A percentile compares a stretch with the other conserved stretches of the same genome.
Evolutionary conservation across 2,888 invertebrate species (phyloP).

Genomic region (Phlogophora meticulosa): DNA sequence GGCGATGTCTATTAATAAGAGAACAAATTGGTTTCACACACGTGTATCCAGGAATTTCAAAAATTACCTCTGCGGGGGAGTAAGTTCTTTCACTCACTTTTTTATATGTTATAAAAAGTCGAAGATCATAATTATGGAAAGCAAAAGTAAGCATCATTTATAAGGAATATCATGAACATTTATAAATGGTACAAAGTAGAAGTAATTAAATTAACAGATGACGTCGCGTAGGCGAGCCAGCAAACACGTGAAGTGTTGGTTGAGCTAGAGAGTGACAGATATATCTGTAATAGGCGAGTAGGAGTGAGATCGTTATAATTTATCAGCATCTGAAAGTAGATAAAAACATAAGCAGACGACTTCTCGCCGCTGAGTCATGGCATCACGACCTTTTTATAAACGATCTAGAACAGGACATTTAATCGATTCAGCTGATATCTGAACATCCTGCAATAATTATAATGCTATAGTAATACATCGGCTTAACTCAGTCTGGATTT

Average conservation of each 20-base stretch:
- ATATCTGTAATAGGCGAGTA: conserved; percentile 70
- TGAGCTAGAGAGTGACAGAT: conserved; percentile 77
- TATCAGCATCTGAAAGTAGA: conserved; percentile 73
- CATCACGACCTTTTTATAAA: conserved; percentile 71
- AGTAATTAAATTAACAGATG: conserved; percentile 87
- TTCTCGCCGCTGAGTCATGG: conserved; percentile 82
- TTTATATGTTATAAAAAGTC: conserved; percentile 29
- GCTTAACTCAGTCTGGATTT: conserved; percentile 57
- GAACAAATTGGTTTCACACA: conserved; percentile 22
- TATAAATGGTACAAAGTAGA: conserved; percentile 72
- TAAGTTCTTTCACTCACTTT: conserved; percentile 23
- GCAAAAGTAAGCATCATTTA: conserved; percentile 39
- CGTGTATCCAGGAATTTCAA: conserved; percentile 52
- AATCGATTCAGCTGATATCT: conserved; percentile 61
- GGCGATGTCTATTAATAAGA: conserved; percentile 50
- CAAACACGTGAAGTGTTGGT: conserved; percentile 75
- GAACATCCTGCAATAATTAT: conserved; percentile 63
- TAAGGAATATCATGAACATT: conserved; percentile 61
- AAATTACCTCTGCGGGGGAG: conserved; percentile 59
- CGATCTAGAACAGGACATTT: conserved; percentile 71
- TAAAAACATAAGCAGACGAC: conserved; percentile 77
- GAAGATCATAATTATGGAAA: conserved; percentile 17
- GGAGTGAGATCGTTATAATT: conserved; percentile 81
- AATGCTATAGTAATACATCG: conserved; percentile 38
- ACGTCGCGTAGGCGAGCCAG: conserved; percentile 78